phyloP scores from a whole-genome alignment of 2,797 vertebrate genomes.

The Natrix natrix region DNA sequence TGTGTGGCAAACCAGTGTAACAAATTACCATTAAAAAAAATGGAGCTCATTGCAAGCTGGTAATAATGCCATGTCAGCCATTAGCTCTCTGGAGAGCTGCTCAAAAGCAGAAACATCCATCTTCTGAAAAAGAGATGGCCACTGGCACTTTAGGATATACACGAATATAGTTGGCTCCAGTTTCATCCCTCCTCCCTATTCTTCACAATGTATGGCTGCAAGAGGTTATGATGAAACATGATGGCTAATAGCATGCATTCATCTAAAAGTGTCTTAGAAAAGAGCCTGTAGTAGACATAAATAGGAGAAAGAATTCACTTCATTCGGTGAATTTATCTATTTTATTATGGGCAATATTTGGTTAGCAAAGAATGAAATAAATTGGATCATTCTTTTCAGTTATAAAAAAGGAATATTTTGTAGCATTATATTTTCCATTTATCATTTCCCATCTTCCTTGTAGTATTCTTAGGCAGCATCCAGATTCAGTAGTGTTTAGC shows the following conservation, averaged over 20 bases:
- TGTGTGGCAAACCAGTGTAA: constrained; percentile 75
- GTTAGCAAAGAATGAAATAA: neutral
- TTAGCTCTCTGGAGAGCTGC: constrained; percentile 70
- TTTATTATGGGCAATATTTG: neutral
- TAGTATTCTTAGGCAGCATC: neutral
- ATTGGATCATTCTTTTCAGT: neutral
- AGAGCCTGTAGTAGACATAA: neutral
- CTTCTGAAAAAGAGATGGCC: constrained; percentile 66
- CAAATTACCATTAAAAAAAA: constrained; percentile 77
- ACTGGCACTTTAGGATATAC: constrained; percentile 56
- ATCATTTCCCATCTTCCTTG: neutral
- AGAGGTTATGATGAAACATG: constrained; percentile 19
- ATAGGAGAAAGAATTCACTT: neutral
- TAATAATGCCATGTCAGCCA: constrained; percentile 69
- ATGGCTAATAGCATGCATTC: constrained; percentile 9
- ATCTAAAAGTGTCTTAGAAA: neutral
- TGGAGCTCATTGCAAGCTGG: constrained; percentile 68
- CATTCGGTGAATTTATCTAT: neutral
- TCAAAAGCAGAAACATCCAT: constrained; percentile 59
- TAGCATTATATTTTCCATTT: neutral
- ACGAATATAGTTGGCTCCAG: constrained; percentile 21
- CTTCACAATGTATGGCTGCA: constrained; percentile 5
- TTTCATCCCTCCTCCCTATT: constrained; percentile 26
- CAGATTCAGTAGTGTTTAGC: neutral
- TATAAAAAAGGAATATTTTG: neutral